Percentiles rank a stretch among this genome's conserved stretches.
Evolutionary conservation across 1,140 invertebrate genomes (phyloP).

Genomic region (Leptinotarsa texana): DNA sequence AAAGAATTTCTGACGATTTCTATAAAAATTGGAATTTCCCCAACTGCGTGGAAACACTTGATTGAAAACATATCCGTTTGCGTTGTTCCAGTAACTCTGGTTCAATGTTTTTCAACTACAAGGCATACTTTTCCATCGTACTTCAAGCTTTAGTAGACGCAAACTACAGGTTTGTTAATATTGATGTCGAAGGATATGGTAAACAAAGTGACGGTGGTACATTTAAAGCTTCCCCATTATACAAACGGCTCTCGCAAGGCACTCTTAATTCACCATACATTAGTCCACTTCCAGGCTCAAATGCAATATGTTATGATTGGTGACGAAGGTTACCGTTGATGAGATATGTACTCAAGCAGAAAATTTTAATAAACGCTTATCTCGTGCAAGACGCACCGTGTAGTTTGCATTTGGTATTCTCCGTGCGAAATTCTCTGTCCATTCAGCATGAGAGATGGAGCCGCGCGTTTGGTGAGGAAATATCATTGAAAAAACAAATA

Average conservation of each 20-base stretch:
- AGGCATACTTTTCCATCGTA: conserved; percentile 56
- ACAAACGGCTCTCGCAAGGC: background rate
- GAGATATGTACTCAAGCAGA: no score
- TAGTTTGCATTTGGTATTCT: no score
- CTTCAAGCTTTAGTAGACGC: conserved; percentile 58
- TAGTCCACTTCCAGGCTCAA: no score
- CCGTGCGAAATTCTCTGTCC: no score
- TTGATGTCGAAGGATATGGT: conserved; percentile 57
- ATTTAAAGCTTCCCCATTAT: conserved; percentile 30
- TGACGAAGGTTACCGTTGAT: no score
- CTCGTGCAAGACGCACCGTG: no score
- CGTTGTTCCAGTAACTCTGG: conserved; percentile 48
- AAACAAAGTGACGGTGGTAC: conserved; percentile 53
- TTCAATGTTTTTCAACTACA: conserved; percentile 56
- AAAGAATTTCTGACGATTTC: conserved; percentile 19
- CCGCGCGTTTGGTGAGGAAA: no score
- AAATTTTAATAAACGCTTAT: no score
- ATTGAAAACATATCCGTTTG: conserved; percentile 52
- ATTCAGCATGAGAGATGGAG: no score
- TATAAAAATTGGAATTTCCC: conserved; percentile 19
- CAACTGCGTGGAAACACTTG: conserved; percentile 17
- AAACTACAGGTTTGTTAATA: conserved; percentile 55
- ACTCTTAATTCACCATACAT: background rate
- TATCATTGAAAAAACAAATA: no score
- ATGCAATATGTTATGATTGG: no score